These are phyloP conservation scores for Apis florea DNA, from an alignment of 1,140 invertebrate genomes.

Conservation along the genomic window DNA sequence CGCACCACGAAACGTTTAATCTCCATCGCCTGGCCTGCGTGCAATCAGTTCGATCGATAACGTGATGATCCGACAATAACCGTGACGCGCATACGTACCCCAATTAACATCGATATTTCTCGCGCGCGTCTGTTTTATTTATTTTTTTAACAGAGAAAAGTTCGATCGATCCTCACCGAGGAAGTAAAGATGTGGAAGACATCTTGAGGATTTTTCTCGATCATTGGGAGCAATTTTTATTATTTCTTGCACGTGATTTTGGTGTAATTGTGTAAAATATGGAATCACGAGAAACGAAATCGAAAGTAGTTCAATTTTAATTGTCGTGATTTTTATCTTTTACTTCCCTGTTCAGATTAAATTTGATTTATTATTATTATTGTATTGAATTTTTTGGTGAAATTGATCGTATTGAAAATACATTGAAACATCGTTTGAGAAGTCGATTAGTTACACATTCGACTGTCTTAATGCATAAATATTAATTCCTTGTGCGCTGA, in stretches of 20 bases:
- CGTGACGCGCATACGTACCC: constrained; percentile 50
- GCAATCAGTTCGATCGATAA: constrained; percentile 73
- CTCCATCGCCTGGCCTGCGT: constrained; percentile 88
- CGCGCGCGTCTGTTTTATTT: not conserved
- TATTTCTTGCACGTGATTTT: not conserved
- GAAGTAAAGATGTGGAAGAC: not conserved
- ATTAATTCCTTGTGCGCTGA: not conserved
- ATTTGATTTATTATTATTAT: not conserved
- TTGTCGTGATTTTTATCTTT: not conserved
- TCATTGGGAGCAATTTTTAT: not conserved
- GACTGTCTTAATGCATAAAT: not conserved
- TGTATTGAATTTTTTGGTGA: not conserved
- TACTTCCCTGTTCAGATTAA: not conserved
- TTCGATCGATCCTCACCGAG: not conserved
- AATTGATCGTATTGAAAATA: not conserved
- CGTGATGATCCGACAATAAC: constrained; percentile 62
- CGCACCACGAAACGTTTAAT: constrained; percentile 91
- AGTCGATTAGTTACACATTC: too few species aligned
- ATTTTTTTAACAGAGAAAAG: constrained; percentile 14
- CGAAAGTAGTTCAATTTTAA: not conserved
- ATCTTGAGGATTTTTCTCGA: not conserved
- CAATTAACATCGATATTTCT: constrained; percentile 40
- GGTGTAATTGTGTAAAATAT: not conserved
- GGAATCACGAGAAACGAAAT: not conserved
- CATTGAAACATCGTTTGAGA: too few species aligned